A percentile compares a stretch with the other conserved stretches of the same genome.
phyloP scores from a whole-genome alignment of 2,797 vertebrate species.

The Microcaecilia unicolor region DNA sequence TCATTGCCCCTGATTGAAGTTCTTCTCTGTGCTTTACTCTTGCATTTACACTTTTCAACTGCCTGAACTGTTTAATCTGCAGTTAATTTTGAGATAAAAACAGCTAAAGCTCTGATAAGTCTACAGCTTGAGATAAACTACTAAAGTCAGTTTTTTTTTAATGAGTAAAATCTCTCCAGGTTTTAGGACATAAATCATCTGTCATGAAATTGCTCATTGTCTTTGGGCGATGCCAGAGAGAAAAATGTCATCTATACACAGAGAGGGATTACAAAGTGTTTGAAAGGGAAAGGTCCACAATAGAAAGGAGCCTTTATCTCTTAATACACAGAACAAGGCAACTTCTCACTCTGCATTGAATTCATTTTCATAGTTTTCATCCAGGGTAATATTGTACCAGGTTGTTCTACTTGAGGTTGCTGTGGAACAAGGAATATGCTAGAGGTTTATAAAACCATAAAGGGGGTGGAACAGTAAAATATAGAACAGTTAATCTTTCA shows the following conservation, averaged over 20 bases:
- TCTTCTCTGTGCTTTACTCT: slow-evolving; percentile 12
- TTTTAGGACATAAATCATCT: slow-evolving; percentile 59
- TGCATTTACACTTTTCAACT: slow-evolving; percentile 33
- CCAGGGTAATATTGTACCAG: too few relatives aligned
- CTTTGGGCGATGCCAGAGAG: slow-evolving; percentile 46
- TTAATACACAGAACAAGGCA: slow-evolving; percentile 40
- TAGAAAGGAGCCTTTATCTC: slow-evolving; percentile 41
- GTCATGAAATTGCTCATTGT: slow-evolving; percentile 49
- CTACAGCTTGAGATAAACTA: slow-evolving; percentile 45
- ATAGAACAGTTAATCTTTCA: too few relatives aligned
- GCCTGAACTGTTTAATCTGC: slow-evolving; percentile 50
- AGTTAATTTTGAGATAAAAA: slow-evolving; percentile 47
- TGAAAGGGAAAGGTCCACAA: slow-evolving; percentile 30
- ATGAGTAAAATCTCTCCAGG: slow-evolving; percentile 52
- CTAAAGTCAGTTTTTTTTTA: slow-evolving; percentile 47
- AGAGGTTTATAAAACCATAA: too few relatives aligned
- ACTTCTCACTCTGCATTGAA: slow-evolving; percentile 29
- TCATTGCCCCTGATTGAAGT: slow-evolving; percentile 26
- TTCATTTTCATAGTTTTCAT: slow-evolving; percentile 41
- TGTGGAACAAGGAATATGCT: too few relatives aligned
- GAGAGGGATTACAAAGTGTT: slow-evolving; percentile 44
- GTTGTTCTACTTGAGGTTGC: too few relatives aligned
- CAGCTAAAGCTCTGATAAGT: slow-evolving; percentile 29
- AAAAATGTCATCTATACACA: slow-evolving; percentile 52
- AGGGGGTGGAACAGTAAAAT: too few relatives aligned